These are phyloP conservation scores for Pandemis corylana DNA, from an alignment of 2,888 invertebrate species.

Conservation along the genomic window DNA sequence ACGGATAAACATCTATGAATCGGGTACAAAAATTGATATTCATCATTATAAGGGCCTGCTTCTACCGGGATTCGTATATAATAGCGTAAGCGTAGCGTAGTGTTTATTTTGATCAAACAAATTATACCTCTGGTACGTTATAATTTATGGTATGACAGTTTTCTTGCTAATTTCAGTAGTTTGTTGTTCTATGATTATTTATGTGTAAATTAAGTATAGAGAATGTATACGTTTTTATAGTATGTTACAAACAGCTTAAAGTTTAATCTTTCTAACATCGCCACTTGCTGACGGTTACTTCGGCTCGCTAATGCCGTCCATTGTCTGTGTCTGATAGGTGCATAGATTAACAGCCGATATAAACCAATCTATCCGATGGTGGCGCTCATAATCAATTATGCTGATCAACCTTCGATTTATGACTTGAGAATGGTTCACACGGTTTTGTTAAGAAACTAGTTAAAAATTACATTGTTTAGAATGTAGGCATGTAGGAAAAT, in stretches of 20 bases:
- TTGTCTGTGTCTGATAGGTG: conserved; percentile 44
- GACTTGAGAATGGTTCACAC: conserved; percentile 47
- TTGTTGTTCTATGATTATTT: too few species aligned
- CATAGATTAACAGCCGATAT: conserved; percentile 60
- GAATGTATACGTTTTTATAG: neutral
- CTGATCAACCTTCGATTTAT: conserved; percentile 51
- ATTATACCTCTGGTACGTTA: too few species aligned
- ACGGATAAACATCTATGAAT: too few species aligned
- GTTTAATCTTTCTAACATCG: neutral
- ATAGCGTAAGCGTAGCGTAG: too few species aligned
- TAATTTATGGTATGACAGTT: too few species aligned
- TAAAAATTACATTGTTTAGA: neutral
- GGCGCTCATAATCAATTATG: conserved; percentile 64
- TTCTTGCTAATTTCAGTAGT: too few species aligned
- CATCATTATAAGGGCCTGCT: too few species aligned
- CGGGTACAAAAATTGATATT: too few species aligned
- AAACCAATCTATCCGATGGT: conserved; percentile 54
- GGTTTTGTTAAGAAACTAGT: conserved; percentile 2
- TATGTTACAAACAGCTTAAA: neutral
- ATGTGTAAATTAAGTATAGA: too few species aligned
- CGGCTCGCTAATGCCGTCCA: conserved; percentile 1
- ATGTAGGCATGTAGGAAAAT: too few species aligned
- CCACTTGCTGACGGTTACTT: neutral
- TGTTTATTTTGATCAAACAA: too few species aligned
- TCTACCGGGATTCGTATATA: too few species aligned